A percentile compares a stretch with the other conserved stretches of the same genome.
phyloP scores from a whole-genome alignment of 2,888 invertebrate genomes.

The Corythucha ciliata region DNA sequence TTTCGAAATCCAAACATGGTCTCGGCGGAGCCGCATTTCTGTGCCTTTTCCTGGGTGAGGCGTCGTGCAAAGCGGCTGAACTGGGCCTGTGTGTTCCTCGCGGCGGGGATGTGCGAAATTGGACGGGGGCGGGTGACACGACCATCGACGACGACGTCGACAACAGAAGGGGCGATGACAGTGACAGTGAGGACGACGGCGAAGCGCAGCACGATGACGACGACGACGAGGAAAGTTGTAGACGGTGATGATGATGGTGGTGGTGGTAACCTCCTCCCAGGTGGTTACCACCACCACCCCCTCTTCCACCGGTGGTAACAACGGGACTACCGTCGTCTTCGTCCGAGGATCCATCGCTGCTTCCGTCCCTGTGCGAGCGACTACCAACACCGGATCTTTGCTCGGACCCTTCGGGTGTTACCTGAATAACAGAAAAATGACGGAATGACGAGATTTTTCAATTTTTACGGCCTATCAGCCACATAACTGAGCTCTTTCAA shows the following conservation, averaged over 20 bases:
- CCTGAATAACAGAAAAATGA: slow-evolving; percentile 24
- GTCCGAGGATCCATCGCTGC: slow-evolving; percentile 43
- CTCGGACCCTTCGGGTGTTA: slow-evolving; percentile 28
- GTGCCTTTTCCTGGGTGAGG: slow-evolving; percentile 52
- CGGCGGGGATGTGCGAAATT: slow-evolving; percentile 85
- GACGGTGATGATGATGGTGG: no score
- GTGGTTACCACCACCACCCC: no score
- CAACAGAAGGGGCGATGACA: no score
- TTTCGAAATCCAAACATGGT: slow-evolving; percentile 90
- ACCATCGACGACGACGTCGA: slow-evolving; percentile 39
- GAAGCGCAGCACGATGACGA: no score
- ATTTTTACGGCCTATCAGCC: no score
- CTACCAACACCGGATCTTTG: no score
- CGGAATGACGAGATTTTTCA: no score
- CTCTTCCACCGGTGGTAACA: no score
- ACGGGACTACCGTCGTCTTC: slow-evolving; percentile 52
- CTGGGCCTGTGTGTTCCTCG: slow-evolving; percentile 68
- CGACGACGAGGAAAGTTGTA: no score
- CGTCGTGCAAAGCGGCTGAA: slow-evolving; percentile 51
- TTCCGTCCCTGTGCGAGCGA: slow-evolving; percentile 13
- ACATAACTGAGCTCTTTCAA: no score
- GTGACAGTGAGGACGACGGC: no score
- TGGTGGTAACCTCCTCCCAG: no score
- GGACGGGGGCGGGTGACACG: slow-evolving; percentile 75
- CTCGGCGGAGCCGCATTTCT: slow-evolving; percentile 48